Base-by-base conservation (phyloP, 1,140 invertebrate genomes). In the Rhynchophorus ferrugineus region DNA sequence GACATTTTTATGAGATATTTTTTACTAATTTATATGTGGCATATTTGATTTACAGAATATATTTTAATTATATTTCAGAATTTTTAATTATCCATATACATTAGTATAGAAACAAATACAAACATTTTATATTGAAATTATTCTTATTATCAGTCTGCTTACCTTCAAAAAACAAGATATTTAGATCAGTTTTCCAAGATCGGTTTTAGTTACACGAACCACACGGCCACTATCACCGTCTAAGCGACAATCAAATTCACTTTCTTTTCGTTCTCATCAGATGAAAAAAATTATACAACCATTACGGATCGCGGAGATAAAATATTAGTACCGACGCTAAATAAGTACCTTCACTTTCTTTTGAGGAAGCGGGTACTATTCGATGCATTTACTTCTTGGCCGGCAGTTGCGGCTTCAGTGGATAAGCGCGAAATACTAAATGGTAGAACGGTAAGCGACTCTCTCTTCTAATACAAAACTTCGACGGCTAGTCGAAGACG, bases 311-410 rank as follows among this genome's bases (percentile, higher is more conserved):
- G 11, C 24, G 44, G 33, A 16, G 33, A 46, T 9, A 13, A 46
- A 19, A n/a, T 6, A 16, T n/a, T 35, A 36, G 11, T 13, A n/a
- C 7, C n/a, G n/a, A 16, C 2, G 13, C n/a, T n/a, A 7, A 36
- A 33, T 6, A n/a, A 35, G 44, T 48, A 38, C 45, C 34, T 48
- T 48, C 45, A 48, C 45, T 48, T 48, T 48, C 45, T 48, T 48
- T 35, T 3, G 9, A 38, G 34, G 45, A 38, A 37, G 45, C 19
- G 19, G 13, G 20, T n/a, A 6, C 5, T 5, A 13, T 17, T 3
- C 38, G 8, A 19, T 41, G 9, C 9, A 5, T 18, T 41, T 6
- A 2, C 6, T 3, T 13, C 33, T 34, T 34, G 8, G 14, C 44
- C 44, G 33, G 17, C 19, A 46, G 44, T 29, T 9, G 21, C 17